Conservation (phyloP, 1,140 invertebrate species). For the Hylaeus volcanicus region DNA sequence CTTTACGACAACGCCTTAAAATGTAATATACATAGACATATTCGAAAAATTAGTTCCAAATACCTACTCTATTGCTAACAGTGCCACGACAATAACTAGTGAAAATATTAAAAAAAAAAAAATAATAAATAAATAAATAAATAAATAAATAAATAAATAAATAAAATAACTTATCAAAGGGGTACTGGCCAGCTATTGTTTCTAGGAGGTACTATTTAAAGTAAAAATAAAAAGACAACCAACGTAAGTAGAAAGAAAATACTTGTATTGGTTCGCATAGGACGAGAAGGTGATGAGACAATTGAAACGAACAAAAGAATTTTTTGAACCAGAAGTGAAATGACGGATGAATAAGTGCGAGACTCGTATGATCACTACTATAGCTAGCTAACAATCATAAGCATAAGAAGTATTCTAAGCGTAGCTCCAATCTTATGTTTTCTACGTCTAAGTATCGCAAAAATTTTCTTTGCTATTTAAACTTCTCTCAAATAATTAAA, state of each 20-base stretch:
- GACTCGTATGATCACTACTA: conserved; percentile 16
- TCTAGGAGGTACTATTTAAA: conserved; percentile 61
- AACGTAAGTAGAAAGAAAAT: conserved; percentile 73
- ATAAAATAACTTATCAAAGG: conserved; percentile 3
- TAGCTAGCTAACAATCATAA: conserved; percentile 10
- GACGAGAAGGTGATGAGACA: conserved; percentile 16
- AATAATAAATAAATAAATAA: neutral
- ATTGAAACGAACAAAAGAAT: conserved; percentile 3
- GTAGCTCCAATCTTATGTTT: conserved; percentile 14
- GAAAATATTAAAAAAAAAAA: neutral
- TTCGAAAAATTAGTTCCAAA: conserved; percentile 32
- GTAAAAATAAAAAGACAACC: conserved; percentile 54
- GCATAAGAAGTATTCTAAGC: conserved; percentile 31
- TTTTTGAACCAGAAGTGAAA: conserved; percentile 2
- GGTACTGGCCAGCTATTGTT: conserved; percentile 55
- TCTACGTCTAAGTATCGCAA: conserved; percentile 2
- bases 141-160: neutral
- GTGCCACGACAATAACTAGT: neutral
- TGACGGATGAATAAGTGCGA: conserved; percentile 25
- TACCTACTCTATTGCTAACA: conserved; percentile 29
- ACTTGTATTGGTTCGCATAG: conserved; percentile 56
- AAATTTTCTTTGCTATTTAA: neutral
- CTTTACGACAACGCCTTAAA: conserved; percentile 16
- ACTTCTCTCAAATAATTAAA: conserved; percentile 1
- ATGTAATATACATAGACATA: neutral